A percentile compares a stretch with the other conserved stretches of the same genome.
Evolutionary conservation across 2,113 vertebrate genomes (phyloP).

Genomic region (Piprites chloris): DNA sequence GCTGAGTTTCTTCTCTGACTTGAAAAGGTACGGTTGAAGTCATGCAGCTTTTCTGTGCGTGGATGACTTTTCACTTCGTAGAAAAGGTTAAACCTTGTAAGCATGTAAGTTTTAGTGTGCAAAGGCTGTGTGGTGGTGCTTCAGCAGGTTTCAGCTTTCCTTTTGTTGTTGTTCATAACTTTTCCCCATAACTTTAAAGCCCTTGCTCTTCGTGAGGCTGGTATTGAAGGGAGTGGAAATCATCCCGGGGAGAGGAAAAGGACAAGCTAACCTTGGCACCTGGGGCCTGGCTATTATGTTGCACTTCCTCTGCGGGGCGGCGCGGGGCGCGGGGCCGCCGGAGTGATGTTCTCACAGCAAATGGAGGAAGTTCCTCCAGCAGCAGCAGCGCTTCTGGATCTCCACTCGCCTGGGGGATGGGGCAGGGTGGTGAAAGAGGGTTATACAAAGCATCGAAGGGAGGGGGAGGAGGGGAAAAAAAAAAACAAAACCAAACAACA

Average conservation of each 20-base stretch:
- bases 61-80: rapidly evolving
- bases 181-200: not conserved
- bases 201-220: not conserved
- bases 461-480: not conserved
- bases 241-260: conserved; percentile 49
- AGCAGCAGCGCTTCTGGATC: conserved; percentile 11
- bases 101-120: rapidly evolving
- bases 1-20: not conserved
- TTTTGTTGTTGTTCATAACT: not conserved
- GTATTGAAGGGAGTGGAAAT: conserved; percentile 26
- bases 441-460: not conserved
- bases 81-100: not conserved
- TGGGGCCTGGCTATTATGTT: conserved; percentile 64
- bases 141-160: not conserved
- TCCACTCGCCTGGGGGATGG: not conserved
- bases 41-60: rapidly evolving
- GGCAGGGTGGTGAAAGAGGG: not conserved
- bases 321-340: conserved; percentile 24
- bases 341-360: conserved; percentile 67
- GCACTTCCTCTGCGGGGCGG: conserved; percentile 59
- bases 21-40: not conserved
- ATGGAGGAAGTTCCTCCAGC: conserved; percentile 80
- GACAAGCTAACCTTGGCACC: conserved; percentile 72
- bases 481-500: not conserved
- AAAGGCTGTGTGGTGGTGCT: not conserved